Percentiles rank a stretch among this genome's conserved stretches.
These are phyloP conservation scores for Yponomeuta sedellus DNA, from an alignment of 2,888 invertebrate genomes.

Conservation along the genomic window DNA sequence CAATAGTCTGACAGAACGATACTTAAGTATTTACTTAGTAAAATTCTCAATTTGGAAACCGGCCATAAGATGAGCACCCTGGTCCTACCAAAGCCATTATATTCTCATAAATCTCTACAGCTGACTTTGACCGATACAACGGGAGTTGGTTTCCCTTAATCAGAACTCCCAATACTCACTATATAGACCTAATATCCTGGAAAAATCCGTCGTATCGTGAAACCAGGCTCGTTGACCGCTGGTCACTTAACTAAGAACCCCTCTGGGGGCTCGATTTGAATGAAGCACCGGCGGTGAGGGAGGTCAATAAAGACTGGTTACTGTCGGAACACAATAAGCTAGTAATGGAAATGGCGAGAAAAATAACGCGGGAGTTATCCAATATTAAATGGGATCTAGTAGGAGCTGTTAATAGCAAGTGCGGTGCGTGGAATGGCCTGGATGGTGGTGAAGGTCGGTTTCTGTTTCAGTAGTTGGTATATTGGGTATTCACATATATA, in stretches of 20 bases:
- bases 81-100: neutral
- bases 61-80: neutral
- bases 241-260: neutral
- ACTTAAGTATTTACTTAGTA: no score
- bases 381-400: constrained; percentile 9
- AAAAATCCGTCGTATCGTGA: constrained; percentile 3
- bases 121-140: neutral
- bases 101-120: neutral
- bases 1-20: no score
- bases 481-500: no score
- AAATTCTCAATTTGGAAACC: no score
- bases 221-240: constrained; percentile 1
- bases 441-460: neutral
- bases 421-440: neutral
- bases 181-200: constrained; percentile 8
- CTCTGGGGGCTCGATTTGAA: neutral
- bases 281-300: neutral
- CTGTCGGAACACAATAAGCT: constrained; percentile 9
- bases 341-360: constrained; percentile 13
- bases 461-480: neutral
- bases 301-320: neutral
- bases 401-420: constrained; percentile 4
- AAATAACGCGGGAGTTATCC: constrained; percentile 10
- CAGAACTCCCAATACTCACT: constrained; percentile 10
- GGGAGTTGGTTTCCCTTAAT: constrained; percentile 7